Base-by-base conservation (phyloP, 2,797 vertebrate genomes). In the Labroides dimidiatus region DNA sequence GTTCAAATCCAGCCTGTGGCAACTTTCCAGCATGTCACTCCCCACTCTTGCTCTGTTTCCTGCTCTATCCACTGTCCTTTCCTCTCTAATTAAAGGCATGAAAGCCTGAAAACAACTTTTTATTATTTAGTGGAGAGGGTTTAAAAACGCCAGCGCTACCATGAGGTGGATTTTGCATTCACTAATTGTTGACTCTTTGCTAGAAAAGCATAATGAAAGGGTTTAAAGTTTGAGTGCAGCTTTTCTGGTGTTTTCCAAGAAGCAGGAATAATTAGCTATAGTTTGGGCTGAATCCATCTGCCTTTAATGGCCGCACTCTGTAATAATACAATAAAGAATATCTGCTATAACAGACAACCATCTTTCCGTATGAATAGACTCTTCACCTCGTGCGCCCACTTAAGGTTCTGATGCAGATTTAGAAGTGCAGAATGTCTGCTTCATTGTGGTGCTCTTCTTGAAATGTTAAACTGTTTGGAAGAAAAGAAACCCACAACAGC, bases 381-480 rank as follows among this genome's bases (percentile, higher is more conserved):
- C 49, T 43, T 75, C 51, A 51, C 42, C 30, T 75, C 51, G 48
- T 64, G 59, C 60, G 64, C 65, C 36, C 59, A 45, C 54, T 68
- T 3, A 2, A 49, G 62, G 4, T 20, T 17, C 39, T 56, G 65
- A 71, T 72, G 55, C 78, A 58, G 19, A 66, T 45, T 65, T 27
- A 13, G 56, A 61, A 49, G 54, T 57, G 30, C 50, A 8, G 45
- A 23, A 15, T 9, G 10, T 62, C 27, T 51, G 44, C 62, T 24
- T 74, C 59, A 51, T 75, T 55, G 37, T 68, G 36, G 57, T n/a
- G 3, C 67, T 75, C 61, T 48, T 78, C 86, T 69, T 82, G 77
- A 83, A 77, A 88, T 70, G 69, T 79, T 81, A 65, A 79, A 79
- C 65, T 64, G 64, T 67, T 76, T 50, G 54, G 64, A 69, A 75